Evolutionary conservation across 2,888 invertebrate species (phyloP), one percentile per base, ranked within the genome.

Genomic region (Ophion ellenae): DNA sequence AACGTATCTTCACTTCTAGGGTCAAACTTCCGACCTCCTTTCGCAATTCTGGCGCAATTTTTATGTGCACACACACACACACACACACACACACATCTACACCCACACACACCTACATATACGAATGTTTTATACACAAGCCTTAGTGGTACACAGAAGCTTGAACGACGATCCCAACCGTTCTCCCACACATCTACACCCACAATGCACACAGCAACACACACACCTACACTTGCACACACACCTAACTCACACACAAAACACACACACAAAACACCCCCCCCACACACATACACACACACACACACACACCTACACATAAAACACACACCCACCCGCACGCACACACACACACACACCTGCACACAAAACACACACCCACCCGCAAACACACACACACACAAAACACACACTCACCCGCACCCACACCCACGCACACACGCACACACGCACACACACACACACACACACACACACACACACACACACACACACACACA

Each of bases 21-120:
- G 61, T 79, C 74, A 20, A 74, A 57, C 79, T 63, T 24, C 47
- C 79, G 79, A 63, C 78, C 74, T 79, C 74, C 53, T 74, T 79
- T 79, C 73, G 63, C 40, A 75, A 63, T 47, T 45, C 5, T 20
- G 20, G 7, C 7, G 20, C 20, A 61, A 17, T 32, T 59, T 36
- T 11, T 47, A 0, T 40, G 24, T 32, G 0, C n/a, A 53, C 59
- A 6, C n/a, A 36, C 45, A 69, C 45, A 69, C 24, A 5, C 20
- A 17, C 17, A 66, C 6, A 36, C 14, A 32, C 32, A 32, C 32
- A 32, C 32, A 32, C 32, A 32, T 32, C 32, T 1, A 32, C 32
- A 32, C 32, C 17, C 11, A 69, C 10, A 5, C 69, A 20, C 10
- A 53, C 10, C 2, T 14, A 9, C 2, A 53, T 53, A 53, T 53